phyloP scores from a whole-genome alignment of 2,113 vertebrate genomes.

The Boulengeromyrus knoepffleri region DNA sequence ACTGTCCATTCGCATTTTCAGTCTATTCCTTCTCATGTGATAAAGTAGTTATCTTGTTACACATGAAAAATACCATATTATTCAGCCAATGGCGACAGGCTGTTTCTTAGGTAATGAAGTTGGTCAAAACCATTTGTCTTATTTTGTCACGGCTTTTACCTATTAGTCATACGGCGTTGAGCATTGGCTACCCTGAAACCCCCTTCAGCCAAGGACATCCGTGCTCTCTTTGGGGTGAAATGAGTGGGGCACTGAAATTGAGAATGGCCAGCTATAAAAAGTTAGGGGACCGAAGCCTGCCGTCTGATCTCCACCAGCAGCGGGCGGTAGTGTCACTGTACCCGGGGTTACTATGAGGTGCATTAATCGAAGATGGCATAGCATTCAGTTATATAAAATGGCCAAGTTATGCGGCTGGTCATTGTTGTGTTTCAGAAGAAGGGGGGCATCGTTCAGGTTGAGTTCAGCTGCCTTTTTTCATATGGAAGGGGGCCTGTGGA shows the following conservation, averaged over 20 bases:
- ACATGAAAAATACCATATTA: constrained; percentile 66
- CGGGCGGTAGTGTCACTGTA: neutral
- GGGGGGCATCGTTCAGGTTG: neutral
- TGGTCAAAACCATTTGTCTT: constrained; percentile 69
- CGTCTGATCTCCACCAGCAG: neutral
- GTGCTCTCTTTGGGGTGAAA: constrained; percentile 47
- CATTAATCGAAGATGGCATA: neutral
- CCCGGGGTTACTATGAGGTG: neutral
- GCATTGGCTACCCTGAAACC: constrained; percentile 59
- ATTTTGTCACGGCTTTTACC: constrained; percentile 66
- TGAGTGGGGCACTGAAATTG: constrained; percentile 36
- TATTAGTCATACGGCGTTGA: constrained; percentile 62
- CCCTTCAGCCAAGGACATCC: constrained; percentile 66
- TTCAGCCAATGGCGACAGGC: constrained; percentile 57
- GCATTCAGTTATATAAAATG: neutral
- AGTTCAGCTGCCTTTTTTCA: neutral
- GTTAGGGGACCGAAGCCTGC: neutral
- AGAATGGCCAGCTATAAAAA: constrained; percentile 28
- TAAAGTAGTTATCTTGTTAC: constrained; percentile 52
- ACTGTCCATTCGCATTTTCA: constrained; percentile 42
- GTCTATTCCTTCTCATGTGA: constrained; percentile 43
- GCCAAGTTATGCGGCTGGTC: neutral
- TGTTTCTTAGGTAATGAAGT: constrained; percentile 69
- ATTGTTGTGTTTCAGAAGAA: neutral
- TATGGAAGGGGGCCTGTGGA: constrained; percentile 22